Percentiles rank a stretch among this genome's conserved stretches.
Evolutionary conservation across 2,113 vertebrate species (phyloP).

Genomic region (Aspiorhynchus laticeps): DNA sequence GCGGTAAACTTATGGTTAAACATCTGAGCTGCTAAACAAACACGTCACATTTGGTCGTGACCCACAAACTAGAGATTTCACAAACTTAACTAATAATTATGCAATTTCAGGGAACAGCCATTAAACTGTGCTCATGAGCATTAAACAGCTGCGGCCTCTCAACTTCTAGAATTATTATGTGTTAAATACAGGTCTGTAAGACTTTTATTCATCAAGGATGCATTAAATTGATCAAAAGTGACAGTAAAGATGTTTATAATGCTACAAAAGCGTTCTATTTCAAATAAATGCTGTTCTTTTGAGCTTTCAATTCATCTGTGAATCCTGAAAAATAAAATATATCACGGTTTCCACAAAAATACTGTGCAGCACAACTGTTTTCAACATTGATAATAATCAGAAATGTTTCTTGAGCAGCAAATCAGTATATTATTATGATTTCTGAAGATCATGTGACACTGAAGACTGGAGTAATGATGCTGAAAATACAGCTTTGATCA

Average conservation of each 20-base stretch:
- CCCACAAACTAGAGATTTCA: background rate
- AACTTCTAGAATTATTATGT: background rate
- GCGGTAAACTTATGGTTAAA: background rate
- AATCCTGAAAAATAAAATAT: background rate
- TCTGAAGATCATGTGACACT: background rate
- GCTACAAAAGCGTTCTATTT: background rate
- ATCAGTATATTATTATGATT: background rate
- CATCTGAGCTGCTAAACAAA: background rate
- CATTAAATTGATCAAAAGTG: background rate
- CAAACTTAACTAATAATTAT: background rate
- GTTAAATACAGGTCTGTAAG: background rate
- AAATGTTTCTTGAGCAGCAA: background rate
- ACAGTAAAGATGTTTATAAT: background rate
- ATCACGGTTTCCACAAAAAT: background rate
- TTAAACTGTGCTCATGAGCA: too few relatives aligned
- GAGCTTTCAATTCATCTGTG: background rate
- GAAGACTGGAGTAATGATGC: background rate
- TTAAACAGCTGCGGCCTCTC: background rate
- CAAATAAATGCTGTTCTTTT: background rate
- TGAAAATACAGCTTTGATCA: background rate
- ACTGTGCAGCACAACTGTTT: background rate
- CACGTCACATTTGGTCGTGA: background rate
- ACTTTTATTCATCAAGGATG: background rate
- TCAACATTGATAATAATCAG: background rate
- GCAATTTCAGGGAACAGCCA: background rate